Conservation (phyloP, 1,140 invertebrate genomes). For the Sarcophaga bullata region DNA sequence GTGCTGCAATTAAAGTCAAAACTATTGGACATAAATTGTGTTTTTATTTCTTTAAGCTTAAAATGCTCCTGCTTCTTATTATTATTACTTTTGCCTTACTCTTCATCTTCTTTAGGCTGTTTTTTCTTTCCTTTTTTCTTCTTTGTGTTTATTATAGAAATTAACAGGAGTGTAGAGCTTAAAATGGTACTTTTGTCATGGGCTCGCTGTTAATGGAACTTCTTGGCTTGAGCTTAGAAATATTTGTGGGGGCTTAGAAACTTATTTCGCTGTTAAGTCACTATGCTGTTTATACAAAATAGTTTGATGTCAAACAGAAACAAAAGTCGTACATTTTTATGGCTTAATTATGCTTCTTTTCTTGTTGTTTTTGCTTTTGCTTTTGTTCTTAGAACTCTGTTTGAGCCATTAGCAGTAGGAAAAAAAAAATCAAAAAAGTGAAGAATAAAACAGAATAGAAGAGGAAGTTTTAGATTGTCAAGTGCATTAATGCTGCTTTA, state of each 20-base stretch:
- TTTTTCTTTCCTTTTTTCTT: too few relatives aligned
- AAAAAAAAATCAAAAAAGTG: too few relatives aligned
- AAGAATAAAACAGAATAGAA: too few relatives aligned
- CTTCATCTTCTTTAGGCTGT: background rate
- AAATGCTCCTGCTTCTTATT: background rate
- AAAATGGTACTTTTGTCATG: too few relatives aligned
- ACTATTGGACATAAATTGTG: conserved; percentile 17
- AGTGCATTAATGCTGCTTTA: conserved; percentile 3
- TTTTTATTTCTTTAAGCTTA: background rate
- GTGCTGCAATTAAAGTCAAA: conserved; percentile 26
- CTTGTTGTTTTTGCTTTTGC: background rate
- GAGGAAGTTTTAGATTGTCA: background rate
- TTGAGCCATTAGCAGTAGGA: too few relatives aligned
- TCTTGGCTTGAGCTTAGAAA: background rate
- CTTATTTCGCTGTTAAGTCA: background rate
- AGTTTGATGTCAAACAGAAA: background rate
- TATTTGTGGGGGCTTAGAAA: background rate
- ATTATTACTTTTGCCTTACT: too few relatives aligned
- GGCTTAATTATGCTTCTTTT: conserved; percentile 4
- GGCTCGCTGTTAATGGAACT: too few relatives aligned
- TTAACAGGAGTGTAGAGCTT: too few relatives aligned
- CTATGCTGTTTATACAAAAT: background rate
- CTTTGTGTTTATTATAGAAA: background rate
- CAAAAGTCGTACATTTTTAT: background rate
- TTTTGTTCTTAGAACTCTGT: background rate